phyloP scores from a whole-genome alignment of 2,888 invertebrate species.

The Netelia virgata region DNA sequence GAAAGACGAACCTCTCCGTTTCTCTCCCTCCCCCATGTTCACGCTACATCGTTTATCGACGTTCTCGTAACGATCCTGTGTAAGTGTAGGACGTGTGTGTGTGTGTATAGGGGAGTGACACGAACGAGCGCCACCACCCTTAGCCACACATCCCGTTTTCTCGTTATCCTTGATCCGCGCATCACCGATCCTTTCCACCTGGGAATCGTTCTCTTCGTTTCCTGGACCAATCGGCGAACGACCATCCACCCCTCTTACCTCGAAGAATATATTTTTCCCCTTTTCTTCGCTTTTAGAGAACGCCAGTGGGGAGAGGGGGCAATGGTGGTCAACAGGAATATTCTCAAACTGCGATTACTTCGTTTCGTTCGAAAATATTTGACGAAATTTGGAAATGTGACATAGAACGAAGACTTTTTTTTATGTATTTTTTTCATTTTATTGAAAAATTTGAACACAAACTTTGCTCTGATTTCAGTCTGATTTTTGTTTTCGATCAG shows the following conservation, averaged over 20 bases:
- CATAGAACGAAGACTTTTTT: too few relatives aligned
- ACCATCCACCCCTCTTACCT: not conserved
- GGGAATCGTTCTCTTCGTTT: not conserved
- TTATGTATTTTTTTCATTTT: too few relatives aligned
- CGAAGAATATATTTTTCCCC: not conserved
- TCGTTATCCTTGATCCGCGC: conserved; percentile 16
- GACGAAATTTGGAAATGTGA: too few relatives aligned
- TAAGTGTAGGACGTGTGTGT: not conserved
- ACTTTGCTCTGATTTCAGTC: too few relatives aligned
- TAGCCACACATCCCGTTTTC: conserved; percentile 16
- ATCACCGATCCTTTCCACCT: conserved; percentile 13
- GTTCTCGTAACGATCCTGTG: not conserved
- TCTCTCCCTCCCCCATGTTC: not conserved
- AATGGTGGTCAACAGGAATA: too few relatives aligned
- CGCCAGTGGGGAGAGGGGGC: too few relatives aligned
- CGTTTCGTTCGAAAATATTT: too few relatives aligned
- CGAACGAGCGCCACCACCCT: not conserved
- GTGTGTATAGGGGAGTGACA: not conserved
- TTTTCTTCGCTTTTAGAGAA: not conserved
- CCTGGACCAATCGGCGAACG: not conserved
- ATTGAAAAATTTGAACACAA: too few relatives aligned
- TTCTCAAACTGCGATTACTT: too few relatives aligned
- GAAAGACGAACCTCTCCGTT: conserved; percentile 37
- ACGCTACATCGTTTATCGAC: not conserved
- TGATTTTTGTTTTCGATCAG: too few relatives aligned